These are phyloP conservation scores for Smithornis capensis DNA, from an alignment of 2,113 vertebrate species.

Conservation along the genomic window DNA sequence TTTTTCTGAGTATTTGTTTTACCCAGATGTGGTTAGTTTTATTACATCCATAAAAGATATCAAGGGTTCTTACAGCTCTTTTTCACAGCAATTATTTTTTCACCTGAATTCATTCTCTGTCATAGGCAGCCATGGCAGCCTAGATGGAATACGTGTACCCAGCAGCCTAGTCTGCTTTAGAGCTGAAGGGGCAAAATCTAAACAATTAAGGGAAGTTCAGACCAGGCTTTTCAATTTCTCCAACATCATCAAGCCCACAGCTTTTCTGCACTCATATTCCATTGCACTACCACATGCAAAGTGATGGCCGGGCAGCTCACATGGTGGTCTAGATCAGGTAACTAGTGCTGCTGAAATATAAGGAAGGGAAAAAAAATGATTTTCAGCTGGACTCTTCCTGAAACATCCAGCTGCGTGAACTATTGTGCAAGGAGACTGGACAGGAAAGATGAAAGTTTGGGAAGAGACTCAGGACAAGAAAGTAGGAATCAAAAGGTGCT, in stretches of 20 bases:
- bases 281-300: accelerated
- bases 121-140: neutral
- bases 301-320: neutral
- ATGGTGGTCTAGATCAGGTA: neutral
- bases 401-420: neutral
- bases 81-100: neutral
- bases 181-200: neutral
- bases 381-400: neutral
- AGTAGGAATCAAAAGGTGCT: neutral
- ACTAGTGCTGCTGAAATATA: neutral
- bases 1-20: neutral
- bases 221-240: neutral
- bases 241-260: neutral
- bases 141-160: neutral
- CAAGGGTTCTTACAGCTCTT: neutral
- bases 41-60: neutral
- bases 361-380: neutral
- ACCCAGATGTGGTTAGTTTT: neutral
- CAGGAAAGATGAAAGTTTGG: neutral
- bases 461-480: neutral
- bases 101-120: neutral
- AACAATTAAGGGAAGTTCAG: neutral
- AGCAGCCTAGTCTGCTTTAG: neutral
- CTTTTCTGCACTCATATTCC: neutral
- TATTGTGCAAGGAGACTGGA: neutral